Evolutionary conservation across 2,797 vertebrate genomes (phyloP), one percentile per base, ranked within the genome.

Genomic region (Uromys caudimaculatus): DNA sequence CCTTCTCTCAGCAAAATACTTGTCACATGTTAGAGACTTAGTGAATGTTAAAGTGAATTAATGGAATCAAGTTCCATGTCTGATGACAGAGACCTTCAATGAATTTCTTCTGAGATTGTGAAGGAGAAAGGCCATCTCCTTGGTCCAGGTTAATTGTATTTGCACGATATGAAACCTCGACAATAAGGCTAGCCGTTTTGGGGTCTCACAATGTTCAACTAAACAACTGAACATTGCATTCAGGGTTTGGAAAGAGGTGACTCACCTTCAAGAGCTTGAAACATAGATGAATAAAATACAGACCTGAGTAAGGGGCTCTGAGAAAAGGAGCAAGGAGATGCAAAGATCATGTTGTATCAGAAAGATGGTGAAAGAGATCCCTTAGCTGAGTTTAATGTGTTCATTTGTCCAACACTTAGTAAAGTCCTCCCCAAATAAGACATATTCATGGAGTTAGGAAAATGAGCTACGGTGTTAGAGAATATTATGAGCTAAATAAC

Each of bases 41-140:
- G 35, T 84, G 69, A 90, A 60, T 91, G 44, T 16, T 78, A 82
- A 67, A 97, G 29, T 86, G 27, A 87, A 56, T 90, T 96, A 35
- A 86, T 78, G 56, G 85, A 90, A 96, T 94, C 47, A 85, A 92
- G 77, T 86, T 69, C 54, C 1, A 29, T 21, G 41, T 58, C 52
- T 78, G 41, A 84, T 76, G 76, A 67, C 27, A 44, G 35, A 50
- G 32, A 95, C 84, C 54, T 47, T 77, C 54, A 71, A 44, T 44
- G 92, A 38, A 84, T n/a, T 91, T 67, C 35, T 86, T 79, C 52
- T 12, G 47, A 21, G 56, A 56, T 14, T 81, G 3, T 52, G 52
- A 94, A 90, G 71, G 23, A 88, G 41, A 52, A 88, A 83, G 44
- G 84, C 3, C 38, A 88, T 32, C 38, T 38, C 11, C 23, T 3